Percentiles rank a stretch among this genome's conserved stretches.
phyloP scores from a whole-genome alignment of 1,140 invertebrate species.

The Maconellicoccus hirsutus region DNA sequence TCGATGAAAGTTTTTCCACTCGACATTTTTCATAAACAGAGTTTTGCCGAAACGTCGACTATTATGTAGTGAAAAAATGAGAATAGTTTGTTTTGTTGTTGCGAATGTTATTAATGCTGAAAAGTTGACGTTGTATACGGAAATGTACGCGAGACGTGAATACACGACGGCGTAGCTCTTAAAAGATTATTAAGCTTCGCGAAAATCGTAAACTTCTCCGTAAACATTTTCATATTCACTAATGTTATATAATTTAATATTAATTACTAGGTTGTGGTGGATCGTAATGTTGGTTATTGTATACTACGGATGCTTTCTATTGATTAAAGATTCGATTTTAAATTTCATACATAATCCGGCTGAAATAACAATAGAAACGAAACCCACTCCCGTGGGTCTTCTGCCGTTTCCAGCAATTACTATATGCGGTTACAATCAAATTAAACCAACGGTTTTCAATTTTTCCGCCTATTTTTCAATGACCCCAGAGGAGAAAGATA shows the following conservation, averaged over 20 bases:
- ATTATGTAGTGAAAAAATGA: no score
- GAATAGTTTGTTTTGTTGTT: no score
- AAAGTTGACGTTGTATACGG: no score
- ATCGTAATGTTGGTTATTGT: background rate
- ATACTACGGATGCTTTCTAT: background rate
- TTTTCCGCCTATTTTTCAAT: background rate
- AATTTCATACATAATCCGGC: background rate
- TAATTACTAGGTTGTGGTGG: background rate
- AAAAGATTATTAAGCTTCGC: no score
- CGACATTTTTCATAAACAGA: background rate
- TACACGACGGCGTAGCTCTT: no score
- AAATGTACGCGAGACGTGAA: no score
- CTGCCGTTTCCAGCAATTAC: slow-evolving; percentile 23
- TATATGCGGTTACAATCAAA: slow-evolving; percentile 19
- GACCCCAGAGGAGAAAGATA: background rate
- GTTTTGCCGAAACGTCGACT: no score
- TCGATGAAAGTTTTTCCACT: slow-evolving; percentile 3
- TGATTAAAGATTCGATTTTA: background rate
- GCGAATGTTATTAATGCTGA: no score
- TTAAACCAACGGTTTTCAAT: slow-evolving; percentile 9
- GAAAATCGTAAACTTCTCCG: no score
- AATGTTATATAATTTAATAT: background rate
- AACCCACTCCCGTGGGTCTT: background rate
- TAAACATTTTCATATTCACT: no score
- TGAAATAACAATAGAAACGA: background rate